A percentile compares a stretch with the other conserved stretches of the same genome.
phyloP scores from a whole-genome alignment of 2,113 vertebrate species.

The Centropristis striata region DNA sequence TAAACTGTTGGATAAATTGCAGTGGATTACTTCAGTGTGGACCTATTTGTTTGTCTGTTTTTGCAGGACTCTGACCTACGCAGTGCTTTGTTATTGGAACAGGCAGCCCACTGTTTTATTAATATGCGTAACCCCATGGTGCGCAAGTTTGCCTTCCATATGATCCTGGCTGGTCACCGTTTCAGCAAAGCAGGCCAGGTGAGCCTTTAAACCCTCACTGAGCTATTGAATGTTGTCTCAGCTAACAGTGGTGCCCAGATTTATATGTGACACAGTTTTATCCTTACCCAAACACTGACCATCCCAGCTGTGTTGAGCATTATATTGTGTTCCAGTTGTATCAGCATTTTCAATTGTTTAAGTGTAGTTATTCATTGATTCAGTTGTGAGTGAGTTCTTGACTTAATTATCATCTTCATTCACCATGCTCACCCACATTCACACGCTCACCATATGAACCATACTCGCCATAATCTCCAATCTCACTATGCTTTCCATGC shows the following conservation, averaged over 20 bases:
- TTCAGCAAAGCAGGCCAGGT: conserved; percentile 99
- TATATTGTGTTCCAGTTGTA: too few relatives aligned
- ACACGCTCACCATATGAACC: too few relatives aligned
- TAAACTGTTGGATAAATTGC: too few relatives aligned
- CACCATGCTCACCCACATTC: too few relatives aligned
- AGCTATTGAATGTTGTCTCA: neutral
- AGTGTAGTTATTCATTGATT: too few relatives aligned
- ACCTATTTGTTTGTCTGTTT: neutral
- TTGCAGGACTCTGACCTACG: conserved; percentile 96
- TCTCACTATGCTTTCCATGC: too few relatives aligned
- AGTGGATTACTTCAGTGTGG: neutral
- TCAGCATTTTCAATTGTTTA: too few relatives aligned
- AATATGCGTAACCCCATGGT: conserved; percentile 99
- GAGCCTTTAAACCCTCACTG: conserved; percentile 17
- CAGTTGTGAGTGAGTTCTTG: too few relatives aligned
- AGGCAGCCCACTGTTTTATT: conserved; percentile 97
- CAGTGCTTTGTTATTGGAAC: conserved; percentile 95
- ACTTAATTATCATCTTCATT: too few relatives aligned
- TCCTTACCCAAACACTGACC: neutral
- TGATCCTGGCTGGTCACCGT: conserved; percentile 97
- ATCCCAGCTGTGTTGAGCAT: neutral
- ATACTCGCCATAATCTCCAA: too few relatives aligned
- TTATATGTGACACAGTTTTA: neutral
- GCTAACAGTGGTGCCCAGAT: too few relatives aligned
- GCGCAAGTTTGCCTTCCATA: conserved; percentile 98